Conservation (phyloP, 2,797 vertebrate species). For the Sebastes vulpes region DNA sequence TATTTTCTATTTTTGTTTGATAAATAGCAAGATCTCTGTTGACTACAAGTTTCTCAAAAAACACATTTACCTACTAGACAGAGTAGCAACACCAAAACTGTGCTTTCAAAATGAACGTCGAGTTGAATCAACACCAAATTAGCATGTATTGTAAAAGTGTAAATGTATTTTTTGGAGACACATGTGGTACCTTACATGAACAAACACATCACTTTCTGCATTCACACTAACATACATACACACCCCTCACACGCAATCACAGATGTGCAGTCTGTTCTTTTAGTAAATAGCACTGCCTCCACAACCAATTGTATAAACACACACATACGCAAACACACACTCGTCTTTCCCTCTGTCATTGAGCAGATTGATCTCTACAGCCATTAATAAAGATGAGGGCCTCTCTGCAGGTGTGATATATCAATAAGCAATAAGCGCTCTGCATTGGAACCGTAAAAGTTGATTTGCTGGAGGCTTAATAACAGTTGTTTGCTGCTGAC, state of each 20-base stretch:
- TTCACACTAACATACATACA: background rate
- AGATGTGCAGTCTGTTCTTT: background rate
- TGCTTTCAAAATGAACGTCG: too few species aligned
- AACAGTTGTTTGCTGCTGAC: slow-evolving; percentile 48
- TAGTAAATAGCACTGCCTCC: background rate
- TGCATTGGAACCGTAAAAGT: slow-evolving; percentile 37
- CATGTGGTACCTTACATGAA: background rate
- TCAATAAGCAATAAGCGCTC: slow-evolving; percentile 59
- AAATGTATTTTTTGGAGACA: too few species aligned
- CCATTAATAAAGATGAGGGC: slow-evolving; percentile 62
- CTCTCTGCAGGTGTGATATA: slow-evolving; percentile 51
- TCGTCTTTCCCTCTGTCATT: slow-evolving; percentile 1
- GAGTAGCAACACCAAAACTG: background rate
- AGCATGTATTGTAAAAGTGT: too few species aligned
- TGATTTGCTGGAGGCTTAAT: slow-evolving; percentile 59
- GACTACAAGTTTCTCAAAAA: background rate
- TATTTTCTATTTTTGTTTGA: background rate
- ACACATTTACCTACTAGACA: background rate
- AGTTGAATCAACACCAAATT: too few species aligned
- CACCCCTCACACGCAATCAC: background rate
- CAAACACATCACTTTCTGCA: background rate
- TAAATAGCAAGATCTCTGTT: background rate
- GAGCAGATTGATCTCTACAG: slow-evolving; percentile 46
- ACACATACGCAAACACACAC: background rate
- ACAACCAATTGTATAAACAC: background rate